phyloP scores from a whole-genome alignment of 2,888 invertebrate species.

The Acanthosepion pharaonis region DNA sequence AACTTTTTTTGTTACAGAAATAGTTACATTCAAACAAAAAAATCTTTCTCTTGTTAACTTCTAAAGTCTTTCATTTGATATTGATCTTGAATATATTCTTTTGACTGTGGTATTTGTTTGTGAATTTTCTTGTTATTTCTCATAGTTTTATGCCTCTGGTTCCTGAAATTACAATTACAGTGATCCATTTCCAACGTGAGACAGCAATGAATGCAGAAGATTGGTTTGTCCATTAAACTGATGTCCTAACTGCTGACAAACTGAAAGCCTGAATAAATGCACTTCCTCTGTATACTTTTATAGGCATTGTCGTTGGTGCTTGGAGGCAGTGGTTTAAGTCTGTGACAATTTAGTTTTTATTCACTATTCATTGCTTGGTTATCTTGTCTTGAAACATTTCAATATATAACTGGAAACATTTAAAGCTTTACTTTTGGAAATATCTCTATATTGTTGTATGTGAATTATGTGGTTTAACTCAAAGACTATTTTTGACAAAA shows the following conservation, averaged over 20 bases:
- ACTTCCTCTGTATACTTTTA: constrained; percentile 33
- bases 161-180: background rate
- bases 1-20: background rate
- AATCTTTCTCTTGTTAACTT: background rate
- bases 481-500: constrained; percentile 33
- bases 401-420: constrained; percentile 25
- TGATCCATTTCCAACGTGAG: constrained; percentile 22
- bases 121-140: background rate
- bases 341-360: constrained; percentile 11
- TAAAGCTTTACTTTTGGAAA: constrained; percentile 33
- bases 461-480: constrained; percentile 33
- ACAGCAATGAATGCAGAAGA: constrained; percentile 6
- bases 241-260: constrained; percentile 17
- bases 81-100: background rate
- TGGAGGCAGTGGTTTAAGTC: constrained; percentile 17
- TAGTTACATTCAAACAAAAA: background rate
- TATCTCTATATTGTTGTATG: constrained; percentile 3
- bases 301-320: constrained; percentile 21
- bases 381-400: constrained; percentile 33
- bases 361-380: constrained; percentile 18
- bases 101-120: background rate
- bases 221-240: background rate
- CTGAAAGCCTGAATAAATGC: background rate
- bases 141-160: background rate
- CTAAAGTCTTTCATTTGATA: background rate